phyloP scores from a whole-genome alignment of 1,140 invertebrate species.

The Drosophila paulistorum region DNA sequence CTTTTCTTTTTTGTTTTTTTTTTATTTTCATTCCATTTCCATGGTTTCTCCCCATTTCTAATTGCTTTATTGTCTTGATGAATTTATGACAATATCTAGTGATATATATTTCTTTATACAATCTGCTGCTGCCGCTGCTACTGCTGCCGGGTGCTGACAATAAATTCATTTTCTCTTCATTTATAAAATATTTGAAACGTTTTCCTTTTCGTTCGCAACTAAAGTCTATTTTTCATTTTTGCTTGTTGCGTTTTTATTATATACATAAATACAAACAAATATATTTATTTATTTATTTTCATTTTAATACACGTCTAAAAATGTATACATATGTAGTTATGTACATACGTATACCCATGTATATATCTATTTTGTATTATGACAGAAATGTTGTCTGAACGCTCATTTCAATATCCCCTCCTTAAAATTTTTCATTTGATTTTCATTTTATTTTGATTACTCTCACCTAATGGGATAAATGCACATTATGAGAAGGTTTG shows the following conservation, averaged over 20 bases:
- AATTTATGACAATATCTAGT: conserved; percentile 12
- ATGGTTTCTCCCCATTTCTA: conserved; percentile 2
- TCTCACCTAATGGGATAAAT: not conserved
- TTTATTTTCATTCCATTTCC: not conserved
- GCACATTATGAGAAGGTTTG: no score
- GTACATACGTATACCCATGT: not conserved
- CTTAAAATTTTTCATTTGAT: conserved; percentile 43
- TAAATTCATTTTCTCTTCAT: conserved; percentile 67
- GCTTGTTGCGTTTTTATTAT: conserved; percentile 40
- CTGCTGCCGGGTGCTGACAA: conserved; percentile 36
- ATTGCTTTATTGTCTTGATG: conserved; percentile 22
- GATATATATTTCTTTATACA: conserved; percentile 17
- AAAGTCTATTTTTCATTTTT: conserved; percentile 71
- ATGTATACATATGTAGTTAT: not conserved
- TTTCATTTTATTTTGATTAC: conserved; percentile 26
- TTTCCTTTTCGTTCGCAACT: conserved; percentile 29
- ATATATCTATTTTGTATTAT: conserved; percentile 72
- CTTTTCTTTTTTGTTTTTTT: not conserved
- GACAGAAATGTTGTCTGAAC: conserved; percentile 63
- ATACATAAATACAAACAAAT: conserved; percentile 13
- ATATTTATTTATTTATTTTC: conserved; percentile 65
- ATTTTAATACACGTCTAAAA: conserved; percentile 54
- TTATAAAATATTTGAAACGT: conserved; percentile 68
- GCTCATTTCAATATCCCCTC: conserved; percentile 36
- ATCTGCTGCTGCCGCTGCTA: conserved; percentile 28